Conservation (phyloP, 2,113 vertebrate species). For the Sterna hirundo region DNA sequence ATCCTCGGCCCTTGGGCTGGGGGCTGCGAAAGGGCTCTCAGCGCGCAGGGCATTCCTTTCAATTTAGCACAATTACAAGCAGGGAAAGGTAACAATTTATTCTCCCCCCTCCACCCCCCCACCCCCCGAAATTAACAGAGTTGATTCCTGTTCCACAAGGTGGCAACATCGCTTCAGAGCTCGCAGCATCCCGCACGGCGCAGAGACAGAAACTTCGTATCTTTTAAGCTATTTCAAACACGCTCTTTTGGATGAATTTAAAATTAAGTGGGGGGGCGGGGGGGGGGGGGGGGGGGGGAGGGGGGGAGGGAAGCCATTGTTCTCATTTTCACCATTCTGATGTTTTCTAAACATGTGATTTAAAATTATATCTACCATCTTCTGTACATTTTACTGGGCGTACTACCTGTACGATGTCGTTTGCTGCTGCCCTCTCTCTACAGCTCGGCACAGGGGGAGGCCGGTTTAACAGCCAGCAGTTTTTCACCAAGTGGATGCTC, state of each 20-base stretch:
- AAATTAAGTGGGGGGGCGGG: not conserved
- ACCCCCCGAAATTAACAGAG: not conserved
- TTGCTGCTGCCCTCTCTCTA: not conserved
- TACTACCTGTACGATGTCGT: not conserved
- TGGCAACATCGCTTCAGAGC: slow-evolving; percentile 72
- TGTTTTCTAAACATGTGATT: not conserved
- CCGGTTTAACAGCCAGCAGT: not conserved
- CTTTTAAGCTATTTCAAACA: not conserved
- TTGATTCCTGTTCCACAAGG: slow-evolving; percentile 65
- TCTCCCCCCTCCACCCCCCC: too few relatives aligned
- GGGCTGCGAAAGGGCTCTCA: not conserved
- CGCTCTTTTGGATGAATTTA: not conserved
- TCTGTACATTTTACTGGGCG: not conserved
- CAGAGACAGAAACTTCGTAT: not conserved
- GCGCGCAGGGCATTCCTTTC: not conserved
- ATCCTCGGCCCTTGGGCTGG: not conserved
- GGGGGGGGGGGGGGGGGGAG: too few relatives aligned
- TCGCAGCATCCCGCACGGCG: not conserved
- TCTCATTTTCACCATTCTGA: not conserved
- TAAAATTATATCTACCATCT: not conserved
- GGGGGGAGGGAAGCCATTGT: not conserved
- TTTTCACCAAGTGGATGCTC: not conserved
- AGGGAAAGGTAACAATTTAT: not conserved
- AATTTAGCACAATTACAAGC: not conserved
- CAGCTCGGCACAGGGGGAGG: not conserved